Evolutionary conservation across 2,888 invertebrate genomes (phyloP), one percentile per base, ranked within the genome.

Genomic region (Epirrhoe tristata): DNA sequence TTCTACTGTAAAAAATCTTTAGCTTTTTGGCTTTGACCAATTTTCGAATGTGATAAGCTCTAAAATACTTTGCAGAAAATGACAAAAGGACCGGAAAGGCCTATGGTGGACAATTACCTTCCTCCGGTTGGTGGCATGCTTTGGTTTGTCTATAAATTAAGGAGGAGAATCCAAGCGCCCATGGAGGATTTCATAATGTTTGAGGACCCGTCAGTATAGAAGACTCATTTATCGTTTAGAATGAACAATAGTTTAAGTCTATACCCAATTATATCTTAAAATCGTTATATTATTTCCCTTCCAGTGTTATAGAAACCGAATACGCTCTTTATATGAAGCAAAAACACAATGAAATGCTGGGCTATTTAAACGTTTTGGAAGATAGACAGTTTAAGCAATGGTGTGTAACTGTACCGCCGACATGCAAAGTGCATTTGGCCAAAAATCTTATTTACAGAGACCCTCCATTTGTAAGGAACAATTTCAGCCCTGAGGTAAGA

Each of bases 61-160:
- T 56, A 46, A 58, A 39, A 59, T 60, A n/a, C 12, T 68, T 74
- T 71, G 6, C 70, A 93, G 93, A 93, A 90, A 86, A 52, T 90
- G 48, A 84, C 83, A 0, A 90, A 87, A 76, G 86, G 85, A 0
- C 89, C 94, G 50, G 91, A 91, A 24, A 81, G 94, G 7, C 94
- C 94, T 0, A 90, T 90, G 85, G 94, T 95, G 1, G 96, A 96
- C 80, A 86, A 93, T 12, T 95, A 96, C 81, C 95, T 96, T 80
- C 97, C 98, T 0, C 96, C 96, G 12, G 95, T 97, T 0, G 95
- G 96, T 34, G 98, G 98, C 0, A 93, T 95, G 55, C 83, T 98
- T 16, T 95, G 96, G 78, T 97, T 96, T 95, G 85, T 97, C 0
- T 86, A 94, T 75, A 97, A 97, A 83, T 81, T 97, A 48, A 93